These are phyloP conservation scores for Fratercula arctica DNA, from an alignment of 2,797 vertebrate species.

Conservation along the genomic window DNA sequence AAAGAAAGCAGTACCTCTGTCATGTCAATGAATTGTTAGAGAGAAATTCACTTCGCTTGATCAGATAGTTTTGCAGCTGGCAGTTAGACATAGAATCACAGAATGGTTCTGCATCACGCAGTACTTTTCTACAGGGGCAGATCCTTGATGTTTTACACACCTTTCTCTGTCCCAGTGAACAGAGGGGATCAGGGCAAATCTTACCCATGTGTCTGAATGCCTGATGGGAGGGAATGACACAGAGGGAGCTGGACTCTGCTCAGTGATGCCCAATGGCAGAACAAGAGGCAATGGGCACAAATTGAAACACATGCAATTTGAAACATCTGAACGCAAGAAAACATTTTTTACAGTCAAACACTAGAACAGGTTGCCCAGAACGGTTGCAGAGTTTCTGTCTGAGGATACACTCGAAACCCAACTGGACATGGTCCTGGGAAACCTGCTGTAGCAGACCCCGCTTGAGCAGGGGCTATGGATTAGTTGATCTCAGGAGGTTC, in stretches of 20 bases:
- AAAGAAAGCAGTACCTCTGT: neutral
- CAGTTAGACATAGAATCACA: neutral
- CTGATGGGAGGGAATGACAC: neutral
- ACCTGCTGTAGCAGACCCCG: neutral
- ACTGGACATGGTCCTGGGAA: neutral
- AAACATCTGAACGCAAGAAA: neutral
- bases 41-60: neutral
- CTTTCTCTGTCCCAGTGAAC: neutral
- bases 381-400: neutral
- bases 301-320: neutral
- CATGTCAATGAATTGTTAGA: neutral
- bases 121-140: neutral
- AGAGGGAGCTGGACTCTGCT: neutral
- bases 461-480: neutral
- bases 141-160: neutral
- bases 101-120: neutral
- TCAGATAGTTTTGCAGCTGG: neutral
- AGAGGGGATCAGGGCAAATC: neutral
- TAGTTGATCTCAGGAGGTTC: neutral
- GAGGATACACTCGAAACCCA: neutral
- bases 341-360: neutral
- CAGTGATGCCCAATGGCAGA: accelerated
- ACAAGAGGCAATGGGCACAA: neutral
- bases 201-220: neutral
- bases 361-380: neutral